A percentile compares a stretch with the other conserved stretches of the same genome.
phyloP scores from a whole-genome alignment of 2,797 vertebrate genomes.

The Pipistrellus pipistrellus region DNA sequence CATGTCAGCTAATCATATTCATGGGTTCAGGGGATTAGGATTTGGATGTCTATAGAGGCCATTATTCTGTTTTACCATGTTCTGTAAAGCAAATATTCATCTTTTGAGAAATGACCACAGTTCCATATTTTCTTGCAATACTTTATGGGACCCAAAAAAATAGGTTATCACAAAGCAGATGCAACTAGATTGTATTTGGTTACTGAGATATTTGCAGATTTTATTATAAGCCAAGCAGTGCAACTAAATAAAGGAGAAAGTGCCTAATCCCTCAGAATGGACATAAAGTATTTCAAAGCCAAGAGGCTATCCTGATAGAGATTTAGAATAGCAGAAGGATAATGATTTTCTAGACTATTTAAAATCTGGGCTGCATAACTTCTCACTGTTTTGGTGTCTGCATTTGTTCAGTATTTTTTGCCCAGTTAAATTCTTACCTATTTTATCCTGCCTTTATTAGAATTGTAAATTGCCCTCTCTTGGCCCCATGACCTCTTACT shows the following conservation, averaged over 20 bases:
- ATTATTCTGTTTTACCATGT: background rate
- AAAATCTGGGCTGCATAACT: background rate
- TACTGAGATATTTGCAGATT: background rate
- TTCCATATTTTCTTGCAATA: constrained; percentile 43
- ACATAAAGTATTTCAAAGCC: constrained; percentile 15
- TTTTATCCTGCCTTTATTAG: constrained; percentile 45
- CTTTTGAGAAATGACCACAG: background rate
- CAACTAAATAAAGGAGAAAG: background rate
- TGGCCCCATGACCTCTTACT: constrained; percentile 60
- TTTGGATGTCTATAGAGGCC: background rate
- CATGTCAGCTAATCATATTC: background rate
- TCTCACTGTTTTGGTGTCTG: background rate
- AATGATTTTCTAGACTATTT: background rate
- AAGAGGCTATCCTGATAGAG: background rate
- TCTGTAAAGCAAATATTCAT: constrained; percentile 25
- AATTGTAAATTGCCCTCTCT: constrained; percentile 31
- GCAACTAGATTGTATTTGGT: background rate
- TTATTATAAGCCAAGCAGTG: constrained; percentile 34
- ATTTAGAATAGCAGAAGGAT: background rate
- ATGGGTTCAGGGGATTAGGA: background rate
- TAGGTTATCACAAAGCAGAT: background rate
- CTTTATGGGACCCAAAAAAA: background rate
- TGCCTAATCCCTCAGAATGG: background rate
- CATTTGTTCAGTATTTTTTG: background rate
- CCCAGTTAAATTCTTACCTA: background rate